Evolutionary conservation across 2,113 vertebrate species (phyloP).

Genomic region (Astur gentilis): DNA sequence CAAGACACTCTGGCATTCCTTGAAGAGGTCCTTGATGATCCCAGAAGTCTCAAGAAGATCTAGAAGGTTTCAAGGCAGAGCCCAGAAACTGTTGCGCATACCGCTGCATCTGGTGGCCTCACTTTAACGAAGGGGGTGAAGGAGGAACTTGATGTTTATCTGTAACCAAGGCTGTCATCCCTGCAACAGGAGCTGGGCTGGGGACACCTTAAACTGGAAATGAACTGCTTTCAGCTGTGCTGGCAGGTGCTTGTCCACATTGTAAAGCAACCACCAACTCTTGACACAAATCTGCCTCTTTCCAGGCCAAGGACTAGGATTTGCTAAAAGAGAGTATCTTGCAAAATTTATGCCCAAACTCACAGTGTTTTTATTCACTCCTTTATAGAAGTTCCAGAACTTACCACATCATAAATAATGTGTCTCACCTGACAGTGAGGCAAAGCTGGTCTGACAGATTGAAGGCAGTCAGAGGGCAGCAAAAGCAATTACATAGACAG

Average conservation of each 20-base stretch:
- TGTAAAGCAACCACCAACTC: not conserved
- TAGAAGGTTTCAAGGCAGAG: not conserved
- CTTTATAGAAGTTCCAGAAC: not conserved
- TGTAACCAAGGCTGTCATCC: not conserved
- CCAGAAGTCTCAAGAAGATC: not conserved
- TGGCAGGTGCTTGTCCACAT: not conserved
- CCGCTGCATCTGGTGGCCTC: not conserved
- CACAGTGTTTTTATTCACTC: not conserved
- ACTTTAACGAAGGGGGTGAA: not conserved
- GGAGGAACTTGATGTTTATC: not conserved
- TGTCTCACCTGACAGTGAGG: not conserved
- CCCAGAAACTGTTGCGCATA: not conserved
- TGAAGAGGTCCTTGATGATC: not conserved
- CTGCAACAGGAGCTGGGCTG: not conserved
- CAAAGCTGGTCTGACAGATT: not conserved
- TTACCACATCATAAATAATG: not conserved
- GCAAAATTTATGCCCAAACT: not conserved
- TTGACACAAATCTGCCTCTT: not conserved
- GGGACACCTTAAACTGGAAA: not conserved
- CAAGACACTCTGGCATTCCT: not conserved
- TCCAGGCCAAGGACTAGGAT: not conserved
- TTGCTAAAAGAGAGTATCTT: not conserved
- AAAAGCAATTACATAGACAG: not conserved
- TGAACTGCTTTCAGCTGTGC: not conserved
- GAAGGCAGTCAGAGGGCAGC: not conserved